These are phyloP conservation scores for Leuciscus waleckii DNA, from an alignment of 2,797 vertebrate species.

Conservation along the genomic window DNA sequence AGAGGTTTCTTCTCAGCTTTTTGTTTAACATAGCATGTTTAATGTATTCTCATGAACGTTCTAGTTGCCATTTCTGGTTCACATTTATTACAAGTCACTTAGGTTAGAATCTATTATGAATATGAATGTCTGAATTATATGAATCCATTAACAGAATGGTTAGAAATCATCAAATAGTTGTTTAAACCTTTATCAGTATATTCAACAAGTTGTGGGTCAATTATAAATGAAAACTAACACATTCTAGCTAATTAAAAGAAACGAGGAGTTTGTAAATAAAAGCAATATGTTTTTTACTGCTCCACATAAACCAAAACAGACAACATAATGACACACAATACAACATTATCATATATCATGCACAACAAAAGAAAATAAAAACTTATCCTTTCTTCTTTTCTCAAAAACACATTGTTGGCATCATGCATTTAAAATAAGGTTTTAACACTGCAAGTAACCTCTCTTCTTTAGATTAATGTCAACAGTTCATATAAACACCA, in stretches of 20 bases:
- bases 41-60: neutral
- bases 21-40: neutral
- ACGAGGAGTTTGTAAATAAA: neutral
- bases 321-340: constrained; percentile 13
- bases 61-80: neutral
- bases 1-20: neutral
- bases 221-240: neutral
- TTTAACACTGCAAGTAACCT: neutral
- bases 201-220: neutral
- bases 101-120: neutral
- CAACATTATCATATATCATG: constrained; percentile 24
- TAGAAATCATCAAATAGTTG: neutral
- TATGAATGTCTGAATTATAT: neutral
- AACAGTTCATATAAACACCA: constrained; percentile 19
- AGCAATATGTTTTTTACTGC: constrained; percentile 9
- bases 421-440: constrained; percentile 24
- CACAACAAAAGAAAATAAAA: constrained; percentile 17
- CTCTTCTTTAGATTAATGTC: neutral
- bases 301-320: constrained; percentile 10
- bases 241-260: neutral
- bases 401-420: neutral
- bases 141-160: neutral
- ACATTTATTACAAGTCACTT: constrained; percentile 5
- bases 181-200: neutral
- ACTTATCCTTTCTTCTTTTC: neutral